phyloP scores from a whole-genome alignment of 2,888 invertebrate species.

The Aelia acuminata region DNA sequence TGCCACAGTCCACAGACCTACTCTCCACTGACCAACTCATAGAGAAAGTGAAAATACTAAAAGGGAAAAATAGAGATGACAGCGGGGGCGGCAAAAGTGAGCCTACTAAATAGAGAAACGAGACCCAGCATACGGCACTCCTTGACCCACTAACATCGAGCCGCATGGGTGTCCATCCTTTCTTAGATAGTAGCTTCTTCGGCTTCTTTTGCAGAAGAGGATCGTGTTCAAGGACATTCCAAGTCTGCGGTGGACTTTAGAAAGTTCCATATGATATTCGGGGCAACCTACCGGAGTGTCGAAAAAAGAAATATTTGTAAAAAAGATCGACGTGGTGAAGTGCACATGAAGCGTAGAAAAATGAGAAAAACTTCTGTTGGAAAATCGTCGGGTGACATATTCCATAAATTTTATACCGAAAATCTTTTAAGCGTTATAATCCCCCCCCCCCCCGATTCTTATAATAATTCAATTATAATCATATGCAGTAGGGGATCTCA shows the following conservation, averaged over 20 bases:
- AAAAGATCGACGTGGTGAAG: background rate
- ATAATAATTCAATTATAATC: too few species aligned
- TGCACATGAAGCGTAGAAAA: background rate
- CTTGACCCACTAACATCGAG: background rate
- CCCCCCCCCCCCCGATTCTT: too few species aligned
- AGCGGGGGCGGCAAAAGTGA: conserved; percentile 28
- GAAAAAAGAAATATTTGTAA: background rate
- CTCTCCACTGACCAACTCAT: background rate
- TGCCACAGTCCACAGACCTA: background rate
- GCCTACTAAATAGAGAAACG: background rate
- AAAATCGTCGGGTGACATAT: background rate
- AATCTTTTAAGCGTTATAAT: too few species aligned
- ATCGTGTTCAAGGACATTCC: background rate
- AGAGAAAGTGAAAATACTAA: background rate
- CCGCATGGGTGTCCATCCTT: background rate
- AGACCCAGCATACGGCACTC: background rate
- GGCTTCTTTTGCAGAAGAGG: background rate
- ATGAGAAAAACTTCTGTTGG: background rate
- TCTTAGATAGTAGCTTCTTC: background rate
- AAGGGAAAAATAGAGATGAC: background rate
- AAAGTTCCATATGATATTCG: background rate
- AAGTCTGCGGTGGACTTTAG: background rate
- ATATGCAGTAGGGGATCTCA: too few species aligned
- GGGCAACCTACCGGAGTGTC: background rate
- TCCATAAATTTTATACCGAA: background rate